Evolutionary conservation across 2,113 vertebrate species (phyloP).

Genomic region (Plecotus auritus): DNA sequence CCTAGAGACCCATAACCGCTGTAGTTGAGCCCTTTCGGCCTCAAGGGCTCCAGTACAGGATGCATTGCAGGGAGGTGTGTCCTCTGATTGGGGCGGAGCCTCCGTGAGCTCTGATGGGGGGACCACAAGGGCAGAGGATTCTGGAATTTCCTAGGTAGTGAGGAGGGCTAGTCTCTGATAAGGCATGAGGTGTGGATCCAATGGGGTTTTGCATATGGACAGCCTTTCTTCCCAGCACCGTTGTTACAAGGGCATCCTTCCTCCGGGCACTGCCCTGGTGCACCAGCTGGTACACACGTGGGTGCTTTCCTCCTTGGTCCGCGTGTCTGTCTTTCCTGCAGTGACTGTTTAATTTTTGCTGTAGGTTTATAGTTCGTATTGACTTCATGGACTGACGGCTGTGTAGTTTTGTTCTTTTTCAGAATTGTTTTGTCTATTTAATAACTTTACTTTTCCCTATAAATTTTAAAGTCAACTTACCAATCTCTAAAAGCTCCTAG

Average conservation of each 20-base stretch:
- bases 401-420: not conserved
- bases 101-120: not conserved
- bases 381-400: not conserved
- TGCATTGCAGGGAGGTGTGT: too few relatives aligned
- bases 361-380: not conserved
- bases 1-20: too few relatives aligned
- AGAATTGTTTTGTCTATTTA: not conserved
- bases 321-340: not conserved
- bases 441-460: not conserved
- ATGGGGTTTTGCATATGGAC: not conserved
- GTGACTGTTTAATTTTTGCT: not conserved
- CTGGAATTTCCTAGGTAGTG: fast-evolving
- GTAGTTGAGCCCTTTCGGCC: too few relatives aligned
- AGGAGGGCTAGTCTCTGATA: not conserved
- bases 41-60: too few relatives aligned
- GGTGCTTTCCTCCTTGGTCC: not conserved
- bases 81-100: not conserved
- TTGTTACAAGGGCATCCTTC: not conserved
- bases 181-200: not conserved
- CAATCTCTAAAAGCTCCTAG: not conserved
- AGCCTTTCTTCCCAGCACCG: not conserved
- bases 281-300: too few relatives aligned
- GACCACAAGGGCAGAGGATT: fast-evolving
- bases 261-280: not conserved
- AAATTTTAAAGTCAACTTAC: not conserved